phyloP scores from a whole-genome alignment of 2,888 invertebrate genomes.

The Thera britannica region DNA sequence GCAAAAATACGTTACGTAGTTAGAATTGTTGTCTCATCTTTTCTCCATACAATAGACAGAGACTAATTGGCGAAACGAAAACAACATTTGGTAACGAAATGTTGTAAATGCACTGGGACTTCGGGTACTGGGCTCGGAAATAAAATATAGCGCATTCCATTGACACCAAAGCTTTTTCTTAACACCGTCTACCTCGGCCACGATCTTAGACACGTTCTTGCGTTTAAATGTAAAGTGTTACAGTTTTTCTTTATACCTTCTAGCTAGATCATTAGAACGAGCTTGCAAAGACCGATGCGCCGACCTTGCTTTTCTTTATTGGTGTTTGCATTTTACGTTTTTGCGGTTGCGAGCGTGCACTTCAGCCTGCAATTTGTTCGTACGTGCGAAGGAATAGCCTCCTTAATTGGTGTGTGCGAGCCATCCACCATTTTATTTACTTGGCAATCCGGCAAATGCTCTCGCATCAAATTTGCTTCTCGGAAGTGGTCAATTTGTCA shows the following conservation, averaged over 20 bases:
- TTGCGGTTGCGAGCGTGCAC: constrained; percentile 48
- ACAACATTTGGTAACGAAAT: no score
- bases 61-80: no score
- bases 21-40: no score
- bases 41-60: no score
- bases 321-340: constrained; percentile 40
- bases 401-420: constrained; percentile 66
- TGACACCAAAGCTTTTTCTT: constrained; percentile 23
- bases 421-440: constrained; percentile 58
- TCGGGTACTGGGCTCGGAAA: constrained; percentile 5
- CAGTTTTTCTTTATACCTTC: constrained; percentile 5
- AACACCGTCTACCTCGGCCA: constrained; percentile 5
- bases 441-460: constrained; percentile 50
- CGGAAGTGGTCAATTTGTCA: constrained; percentile 65
- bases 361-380: constrained; percentile 74
- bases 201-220: constrained; percentile 20
- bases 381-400: constrained; percentile 78
- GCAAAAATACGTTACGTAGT: no score
- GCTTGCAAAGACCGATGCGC: constrained; percentile 9
- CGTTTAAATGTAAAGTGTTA: constrained; percentile 15
- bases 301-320: constrained; percentile 23
- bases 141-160: constrained; percentile 17
- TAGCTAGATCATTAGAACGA: constrained; percentile 20
- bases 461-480: constrained; percentile 59
- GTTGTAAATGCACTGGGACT: no score